phyloP scores from a whole-genome alignment of 2,113 vertebrate genomes.

The Archocentrus centrarchus region DNA sequence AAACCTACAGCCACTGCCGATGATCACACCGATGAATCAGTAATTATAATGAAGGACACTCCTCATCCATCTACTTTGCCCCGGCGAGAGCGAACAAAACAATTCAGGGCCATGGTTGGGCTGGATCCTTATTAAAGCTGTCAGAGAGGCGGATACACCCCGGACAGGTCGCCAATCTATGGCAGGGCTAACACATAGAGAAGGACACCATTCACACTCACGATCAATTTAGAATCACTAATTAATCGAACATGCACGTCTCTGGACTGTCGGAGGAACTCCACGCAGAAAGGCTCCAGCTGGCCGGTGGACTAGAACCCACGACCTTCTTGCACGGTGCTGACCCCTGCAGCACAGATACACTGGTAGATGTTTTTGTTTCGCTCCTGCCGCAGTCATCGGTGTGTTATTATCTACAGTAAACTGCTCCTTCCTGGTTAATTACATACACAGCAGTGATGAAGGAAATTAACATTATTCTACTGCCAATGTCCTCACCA shows the following conservation, averaged over 20 bases:
- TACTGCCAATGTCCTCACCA: background rate
- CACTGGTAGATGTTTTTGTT: background rate
- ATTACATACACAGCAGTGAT: background rate
- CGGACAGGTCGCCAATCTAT: background rate
- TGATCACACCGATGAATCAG: background rate
- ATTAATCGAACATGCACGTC: background rate
- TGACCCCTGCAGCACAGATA: background rate
- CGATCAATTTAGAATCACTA: background rate
- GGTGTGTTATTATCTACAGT: background rate
- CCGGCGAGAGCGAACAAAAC: background rate
- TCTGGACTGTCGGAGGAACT: background rate
- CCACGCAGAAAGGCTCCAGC: too few relatives aligned
- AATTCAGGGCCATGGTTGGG: background rate
- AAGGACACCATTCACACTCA: background rate
- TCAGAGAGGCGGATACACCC: background rate
- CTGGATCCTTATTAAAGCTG: background rate
- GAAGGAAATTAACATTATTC: background rate
- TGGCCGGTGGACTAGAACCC: background rate
- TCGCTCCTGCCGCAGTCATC: background rate
- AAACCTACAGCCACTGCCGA: background rate
- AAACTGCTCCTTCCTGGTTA: background rate
- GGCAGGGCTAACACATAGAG: background rate
- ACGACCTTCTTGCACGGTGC: background rate
- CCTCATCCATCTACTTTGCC: background rate
- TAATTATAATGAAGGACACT: background rate